Percentiles rank a stretch among this genome's conserved stretches.
phyloP scores from a whole-genome alignment of 2,888 invertebrate species.

The Spodoptera exigua region DNA sequence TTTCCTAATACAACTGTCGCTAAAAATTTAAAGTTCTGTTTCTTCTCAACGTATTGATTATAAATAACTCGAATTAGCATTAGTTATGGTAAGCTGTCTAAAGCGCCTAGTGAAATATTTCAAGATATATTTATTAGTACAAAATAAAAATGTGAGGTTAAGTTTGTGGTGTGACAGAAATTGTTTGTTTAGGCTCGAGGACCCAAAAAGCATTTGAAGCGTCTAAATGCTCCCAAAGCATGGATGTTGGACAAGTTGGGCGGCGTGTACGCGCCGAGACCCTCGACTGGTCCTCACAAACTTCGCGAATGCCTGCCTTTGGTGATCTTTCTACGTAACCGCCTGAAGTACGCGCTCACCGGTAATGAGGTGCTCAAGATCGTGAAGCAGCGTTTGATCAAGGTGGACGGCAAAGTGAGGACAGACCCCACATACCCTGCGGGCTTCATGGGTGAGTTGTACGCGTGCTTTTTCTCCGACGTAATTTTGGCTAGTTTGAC shows the following conservation, averaged over 20 bases:
- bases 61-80: too few species aligned
- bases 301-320: conserved; percentile 98
- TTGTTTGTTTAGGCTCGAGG: conserved; percentile 95
- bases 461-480: too few species aligned
- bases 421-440: conserved; percentile 99
- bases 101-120: too few species aligned
- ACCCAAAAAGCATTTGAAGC: conserved; percentile 99
- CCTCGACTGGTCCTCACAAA: conserved; percentile 99
- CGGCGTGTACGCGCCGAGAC: conserved; percentile 99
- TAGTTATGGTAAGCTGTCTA: neutral
- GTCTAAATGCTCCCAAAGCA: conserved; percentile 99
- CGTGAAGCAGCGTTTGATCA: conserved; percentile 98
- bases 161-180: conserved; percentile 19
- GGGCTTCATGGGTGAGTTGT: conserved; percentile 98
- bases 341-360: conserved; percentile 99
- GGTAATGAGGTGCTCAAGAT: conserved; percentile 99
- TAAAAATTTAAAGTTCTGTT: neutral
- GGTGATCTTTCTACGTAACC: conserved; percentile 98
- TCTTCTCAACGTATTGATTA: too few species aligned
- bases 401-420: conserved; percentile 99
- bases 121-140: too few species aligned
- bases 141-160: conserved; percentile 34
- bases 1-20: conserved; percentile 13
- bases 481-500: too few species aligned
- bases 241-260: conserved; percentile 99